phyloP scores from a whole-genome alignment of 2,797 vertebrate species.

The Peromyscus eremicus region DNA sequence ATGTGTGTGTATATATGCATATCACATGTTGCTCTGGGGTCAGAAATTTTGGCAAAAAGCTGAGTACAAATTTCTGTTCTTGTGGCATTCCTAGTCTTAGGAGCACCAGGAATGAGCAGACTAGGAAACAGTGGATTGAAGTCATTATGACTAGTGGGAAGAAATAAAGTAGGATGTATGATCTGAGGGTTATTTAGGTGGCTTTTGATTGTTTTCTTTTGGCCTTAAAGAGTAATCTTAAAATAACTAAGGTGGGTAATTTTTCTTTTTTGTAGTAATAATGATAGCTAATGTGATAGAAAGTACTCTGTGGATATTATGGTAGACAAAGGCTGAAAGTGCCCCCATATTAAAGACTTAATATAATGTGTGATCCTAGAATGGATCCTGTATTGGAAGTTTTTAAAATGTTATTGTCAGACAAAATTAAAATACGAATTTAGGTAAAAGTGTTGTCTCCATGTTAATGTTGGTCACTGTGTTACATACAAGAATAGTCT shows the following conservation, averaged over 20 bases:
- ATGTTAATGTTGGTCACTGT: neutral
- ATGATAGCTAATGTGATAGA: neutral
- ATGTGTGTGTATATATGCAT: neutral
- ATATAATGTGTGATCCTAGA: neutral
- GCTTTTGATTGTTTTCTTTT: neutral
- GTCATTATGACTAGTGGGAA: neutral
- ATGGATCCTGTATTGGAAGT: neutral
- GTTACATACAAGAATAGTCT: neutral
- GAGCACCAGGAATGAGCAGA: neutral
- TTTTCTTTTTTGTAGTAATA: neutral
- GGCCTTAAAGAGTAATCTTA: neutral
- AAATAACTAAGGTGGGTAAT: neutral
- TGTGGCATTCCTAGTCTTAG: neutral
- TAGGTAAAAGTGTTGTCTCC: neutral
- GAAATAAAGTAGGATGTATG: neutral
- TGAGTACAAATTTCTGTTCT: neutral
- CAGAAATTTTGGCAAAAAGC: neutral
- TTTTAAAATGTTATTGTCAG: neutral
- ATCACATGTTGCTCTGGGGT: neutral
- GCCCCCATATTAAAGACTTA: neutral
- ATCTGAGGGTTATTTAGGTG: neutral
- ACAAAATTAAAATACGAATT: neutral
- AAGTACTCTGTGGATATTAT: neutral
- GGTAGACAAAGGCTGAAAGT: neutral
- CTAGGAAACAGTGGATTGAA: neutral